Evolutionary conservation across 1,140 invertebrate genomes (phyloP).

Genomic region (Drosophila ogumai): DNA sequence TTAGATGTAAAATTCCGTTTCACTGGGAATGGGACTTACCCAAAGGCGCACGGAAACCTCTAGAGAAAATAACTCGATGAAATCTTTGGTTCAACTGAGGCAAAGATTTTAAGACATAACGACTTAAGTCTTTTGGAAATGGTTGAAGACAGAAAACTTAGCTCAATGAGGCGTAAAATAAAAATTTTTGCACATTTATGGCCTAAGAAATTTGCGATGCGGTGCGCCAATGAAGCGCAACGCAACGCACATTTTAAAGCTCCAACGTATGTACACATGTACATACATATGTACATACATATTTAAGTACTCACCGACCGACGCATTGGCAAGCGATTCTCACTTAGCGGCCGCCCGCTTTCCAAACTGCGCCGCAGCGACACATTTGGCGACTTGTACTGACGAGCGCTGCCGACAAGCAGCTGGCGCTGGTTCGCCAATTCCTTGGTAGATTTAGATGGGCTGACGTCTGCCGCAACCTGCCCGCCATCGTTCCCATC

Average conservation of each 20-base stretch:
- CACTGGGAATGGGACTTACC: slow-evolving; percentile 30
- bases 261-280: not conserved
- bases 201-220: slow-evolving; percentile 50
- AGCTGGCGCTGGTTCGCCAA: slow-evolving; percentile 72
- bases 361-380: slow-evolving; percentile 60
- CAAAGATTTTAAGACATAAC: slow-evolving; percentile 3
- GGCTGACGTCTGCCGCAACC: not conserved
- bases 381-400: slow-evolving; percentile 74
- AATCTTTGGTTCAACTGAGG: slow-evolving; percentile 52
- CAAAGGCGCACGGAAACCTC: slow-evolving; percentile 5
- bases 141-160: slow-evolving; percentile 12
- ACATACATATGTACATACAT: not conserved
- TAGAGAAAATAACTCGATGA: slow-evolving; percentile 30
- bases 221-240: slow-evolving; percentile 63
- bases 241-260: slow-evolving; percentile 56
- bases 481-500: slow-evolving; percentile 6
- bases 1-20: not conserved
- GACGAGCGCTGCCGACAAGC: slow-evolving; percentile 70
- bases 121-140: slow-evolving; percentile 16
- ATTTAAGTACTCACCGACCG: slow-evolving; percentile 56
- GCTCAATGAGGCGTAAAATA: slow-evolving; percentile 68
- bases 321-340: slow-evolving; percentile 72
- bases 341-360: slow-evolving; percentile 69
- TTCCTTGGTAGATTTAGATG: slow-evolving; percentile 69
- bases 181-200: slow-evolving; percentile 65